phyloP scores from a whole-genome alignment of 2,113 vertebrate genomes.

The Actinemys pallida region DNA sequence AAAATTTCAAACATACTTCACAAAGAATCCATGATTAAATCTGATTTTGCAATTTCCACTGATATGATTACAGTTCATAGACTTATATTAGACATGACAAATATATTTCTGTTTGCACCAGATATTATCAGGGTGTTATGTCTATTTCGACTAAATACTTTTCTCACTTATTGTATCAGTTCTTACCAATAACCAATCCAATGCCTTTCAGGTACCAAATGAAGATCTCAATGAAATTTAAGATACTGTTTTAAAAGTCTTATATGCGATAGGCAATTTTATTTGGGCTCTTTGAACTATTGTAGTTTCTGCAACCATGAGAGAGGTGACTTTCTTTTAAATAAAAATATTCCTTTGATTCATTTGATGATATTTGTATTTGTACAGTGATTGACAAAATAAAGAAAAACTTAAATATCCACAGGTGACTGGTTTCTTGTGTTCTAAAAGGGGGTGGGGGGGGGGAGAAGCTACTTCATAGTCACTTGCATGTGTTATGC shows the following conservation, averaged over 20 bases:
- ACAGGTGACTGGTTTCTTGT: neutral
- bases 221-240: constrained; percentile 43
- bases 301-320: neutral
- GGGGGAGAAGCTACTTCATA: neutral
- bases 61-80: constrained; percentile 55
- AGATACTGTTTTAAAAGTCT: neutral
- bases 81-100: constrained; percentile 1
- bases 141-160: constrained; percentile 35
- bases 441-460: neutral
- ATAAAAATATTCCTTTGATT: constrained; percentile 35
- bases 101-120: neutral
- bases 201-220: neutral
- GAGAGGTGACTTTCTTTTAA: constrained; percentile 27
- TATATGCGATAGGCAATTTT: constrained; percentile 13
- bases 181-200: neutral
- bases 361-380: constrained; percentile 44
- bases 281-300: constrained; percentile 20
- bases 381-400: neutral
- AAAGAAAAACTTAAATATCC: neutral
- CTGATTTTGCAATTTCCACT: constrained; percentile 24
- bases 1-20: constrained; percentile 31
- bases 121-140: neutral
- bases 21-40: constrained; percentile 54
- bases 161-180: constrained; percentile 13
- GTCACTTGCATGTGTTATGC: neutral